These are phyloP conservation scores for Mionectes macconnelli DNA, from an alignment of 2,113 vertebrate genomes.

Conservation along the genomic window DNA sequence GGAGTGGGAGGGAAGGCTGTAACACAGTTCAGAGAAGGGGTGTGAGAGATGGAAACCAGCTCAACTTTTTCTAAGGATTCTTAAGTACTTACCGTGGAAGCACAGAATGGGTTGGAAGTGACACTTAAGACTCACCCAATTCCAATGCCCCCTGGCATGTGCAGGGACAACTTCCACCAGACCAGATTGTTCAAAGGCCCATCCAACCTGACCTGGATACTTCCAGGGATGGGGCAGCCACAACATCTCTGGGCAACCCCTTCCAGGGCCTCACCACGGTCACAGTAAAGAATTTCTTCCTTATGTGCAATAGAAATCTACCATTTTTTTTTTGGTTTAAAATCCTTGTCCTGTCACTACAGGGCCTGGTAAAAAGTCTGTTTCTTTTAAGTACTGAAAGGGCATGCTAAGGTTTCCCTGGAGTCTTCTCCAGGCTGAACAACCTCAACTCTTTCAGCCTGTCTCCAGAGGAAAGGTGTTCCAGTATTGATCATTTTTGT, in stretches of 20 bases:
- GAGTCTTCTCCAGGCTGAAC: neutral
- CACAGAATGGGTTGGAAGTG: neutral
- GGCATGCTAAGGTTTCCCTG: accelerated
- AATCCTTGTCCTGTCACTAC: neutral
- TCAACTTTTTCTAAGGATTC: neutral
- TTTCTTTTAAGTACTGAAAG: neutral
- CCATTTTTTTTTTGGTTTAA: neutral
- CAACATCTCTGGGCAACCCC: neutral
- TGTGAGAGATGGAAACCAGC: neutral
- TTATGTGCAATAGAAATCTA: neutral
- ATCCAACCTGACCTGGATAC: neutral
- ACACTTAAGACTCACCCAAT: neutral
- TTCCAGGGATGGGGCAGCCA: neutral
- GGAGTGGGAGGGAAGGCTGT: neutral
- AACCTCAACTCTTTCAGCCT: neutral
- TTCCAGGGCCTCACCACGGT: too few species aligned
- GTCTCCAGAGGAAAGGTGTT: neutral
- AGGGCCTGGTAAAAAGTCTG: neutral
- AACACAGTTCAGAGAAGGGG: neutral
- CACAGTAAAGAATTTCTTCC: neutral
- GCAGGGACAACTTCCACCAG: accelerated
- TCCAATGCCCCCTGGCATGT: accelerated
- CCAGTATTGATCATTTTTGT: neutral
- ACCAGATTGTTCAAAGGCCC: neutral
- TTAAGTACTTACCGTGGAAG: neutral